Evolutionary conservation across 2,888 invertebrate species (phyloP), one percentile per base, ranked within the genome.

Genomic region (Glyphotaelius pellucidus): DNA sequence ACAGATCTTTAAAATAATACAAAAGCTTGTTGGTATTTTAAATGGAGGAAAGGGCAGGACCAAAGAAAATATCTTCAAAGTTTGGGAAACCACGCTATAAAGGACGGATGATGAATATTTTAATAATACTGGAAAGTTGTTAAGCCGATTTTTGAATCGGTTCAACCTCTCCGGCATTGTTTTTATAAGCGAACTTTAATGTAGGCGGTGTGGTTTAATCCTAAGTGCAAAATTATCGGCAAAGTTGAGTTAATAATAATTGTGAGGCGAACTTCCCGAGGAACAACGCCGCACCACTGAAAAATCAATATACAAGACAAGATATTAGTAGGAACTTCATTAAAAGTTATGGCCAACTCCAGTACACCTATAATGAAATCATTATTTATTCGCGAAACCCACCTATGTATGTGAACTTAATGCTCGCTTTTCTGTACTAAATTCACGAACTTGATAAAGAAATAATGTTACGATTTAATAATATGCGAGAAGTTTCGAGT

Each of bases 71-170:
- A n/a, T 67, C 9, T 25, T 9, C 9, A 25, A 67, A 67, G 67
- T 67, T 67, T 67, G 67, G 2, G 67, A 67, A 52, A 52, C 52
- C 52, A 0, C 19, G 19, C 52, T 5, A 5, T n/a, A 85, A 42
- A 42, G 42, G 15, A 25, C n/a, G 86, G 86, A 47, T 86, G 86
- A 86, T 86, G 86, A 86, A 86, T 86, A 86, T 86, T 86, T 86
- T 86, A 86, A 86, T 86, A 89, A 67, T 80, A 89, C 38, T 31
- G 38, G 88, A 83, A 87, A 92, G 90, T 92, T 93, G 81, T 35
- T 80, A 90, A 93, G 92, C 93, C 91, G 93, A 91, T 93, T 93
- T 92, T 92, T 92, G 92, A 93, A 91, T 90, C 91, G 88, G 47
- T 80, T 80, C 80, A 30, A n/a, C 32, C n/a, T 32, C 67, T 79